phyloP scores from a whole-genome alignment of 64 coral and sea anemone genomes.

The Montipora foliosa region DNA sequence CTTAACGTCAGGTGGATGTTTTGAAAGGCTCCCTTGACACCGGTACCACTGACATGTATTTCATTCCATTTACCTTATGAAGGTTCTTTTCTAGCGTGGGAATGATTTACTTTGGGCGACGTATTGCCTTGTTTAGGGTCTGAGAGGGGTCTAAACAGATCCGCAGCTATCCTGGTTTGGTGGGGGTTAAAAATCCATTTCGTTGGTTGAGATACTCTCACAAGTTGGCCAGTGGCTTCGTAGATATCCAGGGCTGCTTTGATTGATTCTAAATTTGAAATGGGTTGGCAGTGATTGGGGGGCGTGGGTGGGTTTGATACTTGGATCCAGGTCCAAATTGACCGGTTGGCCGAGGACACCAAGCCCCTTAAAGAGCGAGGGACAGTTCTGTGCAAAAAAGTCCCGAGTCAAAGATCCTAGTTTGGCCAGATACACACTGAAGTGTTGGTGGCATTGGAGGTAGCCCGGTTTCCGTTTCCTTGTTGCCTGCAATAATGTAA shows the following conservation, averaged over 20 bases:
- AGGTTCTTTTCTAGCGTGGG: background rate
- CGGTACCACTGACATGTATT: constrained; percentile 18
- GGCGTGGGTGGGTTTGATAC: background rate
- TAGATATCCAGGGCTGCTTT: too few species aligned
- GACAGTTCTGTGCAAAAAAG: too few species aligned
- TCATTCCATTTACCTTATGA: background rate
- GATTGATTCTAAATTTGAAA: background rate
- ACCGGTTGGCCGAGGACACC: too few species aligned
- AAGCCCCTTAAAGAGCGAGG: too few species aligned
- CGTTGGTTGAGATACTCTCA: background rate
- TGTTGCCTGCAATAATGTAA: too few species aligned
- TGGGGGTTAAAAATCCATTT: background rate
- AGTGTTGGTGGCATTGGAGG: too few species aligned
- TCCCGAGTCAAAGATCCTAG: too few species aligned
- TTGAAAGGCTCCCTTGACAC: background rate
- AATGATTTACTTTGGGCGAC: constrained; percentile 2
- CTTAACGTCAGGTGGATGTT: background rate
- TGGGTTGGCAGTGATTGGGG: background rate
- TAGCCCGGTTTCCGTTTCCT: too few species aligned
- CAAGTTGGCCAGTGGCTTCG: too few species aligned
- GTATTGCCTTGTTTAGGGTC: background rate
- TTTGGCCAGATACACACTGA: too few species aligned
- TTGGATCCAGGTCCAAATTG: background rate
- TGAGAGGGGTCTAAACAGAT: too few species aligned
- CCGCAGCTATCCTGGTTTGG: too few species aligned